A percentile compares a stretch with the other conserved stretches of the same genome.
Evolutionary conservation across 2,797 vertebrate species (phyloP).

Genomic region (Lutra lutra): DNA sequence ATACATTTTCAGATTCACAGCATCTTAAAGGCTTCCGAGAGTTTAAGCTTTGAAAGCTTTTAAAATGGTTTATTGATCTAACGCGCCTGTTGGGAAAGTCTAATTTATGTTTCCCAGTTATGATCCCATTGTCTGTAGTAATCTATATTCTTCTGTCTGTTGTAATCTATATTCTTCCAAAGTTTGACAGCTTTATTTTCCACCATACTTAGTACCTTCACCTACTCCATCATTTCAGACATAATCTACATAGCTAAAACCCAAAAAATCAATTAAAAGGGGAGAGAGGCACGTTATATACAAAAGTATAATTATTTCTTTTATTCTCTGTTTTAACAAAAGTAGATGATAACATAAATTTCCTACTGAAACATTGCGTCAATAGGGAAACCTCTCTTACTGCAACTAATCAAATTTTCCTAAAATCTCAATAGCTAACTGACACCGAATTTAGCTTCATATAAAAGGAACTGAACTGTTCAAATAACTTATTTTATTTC

Average conservation of each 20-base stretch:
- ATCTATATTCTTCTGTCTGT: conserved; percentile 53
- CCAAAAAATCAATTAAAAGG: conserved; percentile 52
- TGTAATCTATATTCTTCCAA: conserved; percentile 56
- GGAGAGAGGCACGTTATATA: background rate
- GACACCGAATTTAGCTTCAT: background rate
- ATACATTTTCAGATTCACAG: conserved; percentile 55
- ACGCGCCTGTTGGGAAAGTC: background rate
- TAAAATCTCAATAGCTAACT: conserved; percentile 56
- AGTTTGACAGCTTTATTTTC: conserved; percentile 65
- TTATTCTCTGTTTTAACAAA: conserved; percentile 70
- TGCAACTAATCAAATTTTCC: conserved; percentile 67
- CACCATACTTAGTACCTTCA: conserved; percentile 59
- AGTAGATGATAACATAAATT: conserved; percentile 57
- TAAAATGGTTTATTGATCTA: conserved; percentile 68
- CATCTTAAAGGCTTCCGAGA: conserved; percentile 64
- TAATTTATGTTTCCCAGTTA: conserved; percentile 63
- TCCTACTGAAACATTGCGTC: conserved; percentile 22
- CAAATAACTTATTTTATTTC: conserved; percentile 62
- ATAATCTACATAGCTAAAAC: conserved; percentile 53
- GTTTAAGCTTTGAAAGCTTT: conserved; percentile 67
- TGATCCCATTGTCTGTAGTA: conserved; percentile 50
- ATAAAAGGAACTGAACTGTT: conserved; percentile 55
- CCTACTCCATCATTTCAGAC: conserved; percentile 71
- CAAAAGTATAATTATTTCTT: conserved; percentile 58
- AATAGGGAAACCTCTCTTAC: conserved; percentile 58